Evolutionary conservation across 2,113 vertebrate genomes (phyloP), one percentile per base, ranked within the genome.

Genomic region (Dromas ardeola): DNA sequence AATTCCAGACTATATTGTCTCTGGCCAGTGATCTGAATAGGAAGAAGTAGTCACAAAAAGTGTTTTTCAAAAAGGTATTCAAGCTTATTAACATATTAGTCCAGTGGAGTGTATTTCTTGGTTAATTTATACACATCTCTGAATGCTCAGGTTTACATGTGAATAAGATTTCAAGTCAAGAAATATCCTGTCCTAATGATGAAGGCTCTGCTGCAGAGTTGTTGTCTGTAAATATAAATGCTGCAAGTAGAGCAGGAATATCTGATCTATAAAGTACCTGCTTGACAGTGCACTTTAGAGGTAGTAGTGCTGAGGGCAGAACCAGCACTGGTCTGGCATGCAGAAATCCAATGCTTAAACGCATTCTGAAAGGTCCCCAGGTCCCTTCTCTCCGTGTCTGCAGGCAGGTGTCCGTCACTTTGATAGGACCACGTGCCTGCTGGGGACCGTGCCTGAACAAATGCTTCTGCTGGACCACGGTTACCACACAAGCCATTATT

Each of bases 341-440:
- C 14, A 32, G 72, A 34, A 62, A 83, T 45, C 21, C 43, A 62
- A 2, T 3, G 19, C 29, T 62, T 23, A 45, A 69, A n/a, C 30
- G 5, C 27, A 13, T 30, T 55, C n/a, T 25, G 49, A 18, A 69
- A 63, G 26, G 17, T 32, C 36, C 47, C 27, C 10, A 6, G 18
- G 11, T 61, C 30, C n/a, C 12, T 53, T 58, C 40, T 66, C 27
- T 47, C 63, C 2, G 1, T 12, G 29, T 32, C 61, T 43, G 10
- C n/a, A 47, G 30, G 38, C 21, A n/a, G 29, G 9, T 40, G 45
- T 32, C 72, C 4, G 1, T 53, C 56, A n/a, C 40, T 76, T 71
- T 2, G 1, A 25, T 4, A 53, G 66, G 38, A 36, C n/a, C 34
- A 6, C 0, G 2, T 25, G 15, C 1, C 0, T 43, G 56, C 56